Conservation (phyloP, 2,888 invertebrate genomes). For the Litoditis marina region DNA sequence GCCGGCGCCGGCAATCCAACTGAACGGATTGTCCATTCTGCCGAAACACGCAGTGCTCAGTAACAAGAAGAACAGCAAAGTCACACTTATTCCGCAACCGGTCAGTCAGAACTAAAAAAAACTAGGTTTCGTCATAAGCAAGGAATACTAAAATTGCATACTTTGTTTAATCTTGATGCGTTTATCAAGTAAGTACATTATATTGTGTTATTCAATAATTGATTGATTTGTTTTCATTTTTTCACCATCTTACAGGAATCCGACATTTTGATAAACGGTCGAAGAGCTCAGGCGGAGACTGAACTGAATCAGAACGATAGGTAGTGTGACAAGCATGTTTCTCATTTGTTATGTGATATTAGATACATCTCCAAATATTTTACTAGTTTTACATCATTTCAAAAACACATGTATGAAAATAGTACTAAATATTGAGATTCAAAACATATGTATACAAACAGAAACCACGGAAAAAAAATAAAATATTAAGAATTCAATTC, state of each 20-base stretch:
- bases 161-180: neutral
- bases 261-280: constrained; percentile 66
- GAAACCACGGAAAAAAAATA: neutral
- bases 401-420: too few relatives aligned
- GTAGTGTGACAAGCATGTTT: too few relatives aligned
- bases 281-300: constrained; percentile 63
- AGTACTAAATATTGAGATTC: too few relatives aligned
- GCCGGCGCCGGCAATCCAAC: constrained; percentile 62
- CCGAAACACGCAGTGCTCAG: constrained; percentile 65
- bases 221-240: too few relatives aligned
- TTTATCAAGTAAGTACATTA: neutral
- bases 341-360: too few relatives aligned
- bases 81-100: constrained; percentile 57
- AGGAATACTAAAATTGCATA: neutral
- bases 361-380: too few relatives aligned
- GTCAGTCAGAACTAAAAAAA: constrained; percentile 3
- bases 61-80: constrained; percentile 58
- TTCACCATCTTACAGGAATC: constrained; percentile 61
- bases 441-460: neutral
- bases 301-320: constrained; percentile 67
- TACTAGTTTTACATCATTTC: too few relatives aligned
- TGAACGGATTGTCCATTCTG: constrained; percentile 67
- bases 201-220: too few relatives aligned
- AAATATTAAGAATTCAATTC: constrained; percentile 64
- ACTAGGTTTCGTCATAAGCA: neutral